Base-by-base conservation (phyloP, 2,888 invertebrate species). In the Unio delphinus region DNA sequence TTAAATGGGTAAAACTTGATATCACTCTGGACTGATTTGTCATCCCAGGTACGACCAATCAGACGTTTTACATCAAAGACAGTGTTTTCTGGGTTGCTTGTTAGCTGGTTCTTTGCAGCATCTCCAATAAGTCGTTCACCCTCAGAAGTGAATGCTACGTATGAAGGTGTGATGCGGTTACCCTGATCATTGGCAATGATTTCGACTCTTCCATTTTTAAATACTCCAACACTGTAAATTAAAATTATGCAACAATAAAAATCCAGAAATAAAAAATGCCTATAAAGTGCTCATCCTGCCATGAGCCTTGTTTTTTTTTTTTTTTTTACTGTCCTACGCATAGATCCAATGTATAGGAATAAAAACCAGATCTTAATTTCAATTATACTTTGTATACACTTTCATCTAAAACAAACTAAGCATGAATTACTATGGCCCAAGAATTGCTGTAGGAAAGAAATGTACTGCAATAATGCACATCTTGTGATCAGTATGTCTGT, bases 111-210 rank as follows among this genome's bases (percentile, higher is more conserved):
- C 91, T 99, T 99, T 78, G 99, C 99, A 55, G 99, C 97, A 90
- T 99, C 99, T 86, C 99, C 98, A 80, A 99, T 98, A 61, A 98
- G 92, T 89, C 98, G 94, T 90, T 98, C 97, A 45, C 96, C 97
- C 83, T 98, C 98, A 55, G 94, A 93, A 0, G 97, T 98, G 91
- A 98, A 98, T 11, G 98, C 98, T 65, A 98, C 98, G 89, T 98
- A 98, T 0, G 97, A 97, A 23, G 98, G 98, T 4, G 98, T 98
- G 90, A 98, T 98, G 87, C 98, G 94, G 92, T 98, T 98, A 91
- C 98, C 98, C 91, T 98, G 98, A 91, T 98, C 98, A 87, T 98
- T 98, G 82, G 98, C 97, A 84, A 98, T 98, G 86, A 98, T 98
- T 92, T 98, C 98, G 60, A 98, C 98, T 68, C 97, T 93, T 6